Percentiles rank a stretch among this genome's conserved stretches.
Evolutionary conservation across 2,113 vertebrate genomes (phyloP).

Genomic region (Sinocyclocheilus anshuiensis): DNA sequence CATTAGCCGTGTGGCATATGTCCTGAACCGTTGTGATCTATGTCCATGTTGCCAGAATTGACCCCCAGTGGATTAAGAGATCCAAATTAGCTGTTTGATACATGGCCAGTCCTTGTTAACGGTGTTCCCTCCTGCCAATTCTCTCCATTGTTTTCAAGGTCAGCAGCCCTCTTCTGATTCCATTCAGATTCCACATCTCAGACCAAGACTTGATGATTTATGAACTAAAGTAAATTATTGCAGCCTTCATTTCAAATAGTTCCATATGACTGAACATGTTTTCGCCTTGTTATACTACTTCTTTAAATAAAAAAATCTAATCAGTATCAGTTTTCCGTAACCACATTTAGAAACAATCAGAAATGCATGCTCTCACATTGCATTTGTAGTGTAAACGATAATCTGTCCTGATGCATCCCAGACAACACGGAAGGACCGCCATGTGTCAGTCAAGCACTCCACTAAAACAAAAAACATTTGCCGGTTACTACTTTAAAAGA

Average conservation of each 20-base stretch:
- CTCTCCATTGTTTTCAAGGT: slow-evolving; percentile 75
- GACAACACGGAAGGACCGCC: no score
- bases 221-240: not conserved
- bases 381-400: not conserved
- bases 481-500: no score
- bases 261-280: not conserved
- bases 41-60: slow-evolving; percentile 70
- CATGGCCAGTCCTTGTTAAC: slow-evolving; percentile 75
- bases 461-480: no score
- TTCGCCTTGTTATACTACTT: no score
- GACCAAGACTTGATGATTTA: not conserved
- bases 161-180: slow-evolving; percentile 60
- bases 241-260: not conserved
- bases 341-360: not conserved
- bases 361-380: not conserved
- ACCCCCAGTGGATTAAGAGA: slow-evolving; percentile 76
- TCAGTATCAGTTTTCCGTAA: no score
- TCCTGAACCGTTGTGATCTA: slow-evolving; percentile 71
- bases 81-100: slow-evolving; percentile 78
- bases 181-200: not conserved
- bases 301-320: no score
- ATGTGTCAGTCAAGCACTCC: no score
- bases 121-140: slow-evolving; percentile 70
- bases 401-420: not conserved
- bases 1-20: slow-evolving; percentile 50